Evolutionary conservation across 2,888 invertebrate species (phyloP), one percentile per base, ranked within the genome.

Genomic region (Lepidocyrtoides sp.): DNA sequence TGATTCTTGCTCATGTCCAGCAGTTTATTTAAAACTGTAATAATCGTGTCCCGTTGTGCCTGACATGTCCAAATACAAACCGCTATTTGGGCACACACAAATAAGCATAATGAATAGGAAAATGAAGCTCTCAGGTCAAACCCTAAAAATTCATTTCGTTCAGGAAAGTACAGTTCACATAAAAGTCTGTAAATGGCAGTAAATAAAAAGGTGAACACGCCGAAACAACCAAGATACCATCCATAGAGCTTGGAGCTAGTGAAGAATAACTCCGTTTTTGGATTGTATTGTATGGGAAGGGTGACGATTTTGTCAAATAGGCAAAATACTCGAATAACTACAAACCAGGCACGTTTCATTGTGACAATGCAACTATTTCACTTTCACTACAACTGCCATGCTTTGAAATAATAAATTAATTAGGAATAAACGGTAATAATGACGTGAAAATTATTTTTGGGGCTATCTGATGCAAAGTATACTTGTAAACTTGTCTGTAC

Each of bases 331-430:
- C 5, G 14, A 41, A 86, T 10, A 23, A 86, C 41, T 0, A 86
- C 86, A 5, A 17, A n/a, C 86, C 86, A 86, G 0, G 72, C 86
- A 5, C 10, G 29, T 26, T 86, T 86, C 86, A 86, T 86, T 5
- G 17, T 48, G 17, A 17, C 60, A n/a, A 20, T 20, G 2, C 0
- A 10, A 60, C 17, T 54, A 17, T 54, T 54, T 14, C 17, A 54
- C n/a, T 17, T 54, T 48, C 12, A 48, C n/a, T 1, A 54, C 5
- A 17, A 5, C 5, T 54, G n/a, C n/a, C n/a, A 17, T 17, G 2
- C 0, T n/a, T 2, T 5, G 17, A 54, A n/a, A 14, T 48, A 2
- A 48, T 41, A 41, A 41, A 41, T 41, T 7, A 41, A 10, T 7
- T 41, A 10, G 4, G 41, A 41, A 41, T 41, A 41, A 7, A 41